Evolutionary conservation across 1,140 invertebrate species (phyloP).

Genomic region (Anagrus nilaparvatae): DNA sequence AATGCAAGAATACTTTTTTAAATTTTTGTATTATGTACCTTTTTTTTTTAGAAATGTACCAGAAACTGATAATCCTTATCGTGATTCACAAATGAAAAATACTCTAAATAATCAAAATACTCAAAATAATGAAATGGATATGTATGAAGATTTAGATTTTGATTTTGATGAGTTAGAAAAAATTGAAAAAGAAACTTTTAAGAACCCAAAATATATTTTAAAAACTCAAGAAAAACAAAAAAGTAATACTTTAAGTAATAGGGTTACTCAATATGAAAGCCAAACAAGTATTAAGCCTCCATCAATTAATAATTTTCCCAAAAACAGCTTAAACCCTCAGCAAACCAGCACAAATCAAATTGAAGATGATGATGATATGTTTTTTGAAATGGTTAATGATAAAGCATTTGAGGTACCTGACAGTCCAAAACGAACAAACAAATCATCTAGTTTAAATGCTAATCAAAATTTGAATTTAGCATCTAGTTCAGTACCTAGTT

Average conservation of each 20-base stretch:
- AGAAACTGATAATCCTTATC: constrained; percentile 41
- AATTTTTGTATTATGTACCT: constrained; percentile 10
- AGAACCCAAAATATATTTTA: not conserved
- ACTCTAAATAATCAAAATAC: constrained; percentile 8
- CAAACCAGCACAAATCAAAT: not conserved
- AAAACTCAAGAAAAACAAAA: not conserved
- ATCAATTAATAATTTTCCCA: not conserved
- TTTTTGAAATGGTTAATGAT: constrained; percentile 19
- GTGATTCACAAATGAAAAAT: too few species aligned
- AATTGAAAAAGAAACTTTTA: constrained; percentile 15
- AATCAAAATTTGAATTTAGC: not conserved
- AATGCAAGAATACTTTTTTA: not conserved
- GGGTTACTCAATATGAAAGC: not conserved
- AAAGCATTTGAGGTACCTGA: constrained; percentile 1
- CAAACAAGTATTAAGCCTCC: not conserved
- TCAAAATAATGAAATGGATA: constrained; percentile 2
- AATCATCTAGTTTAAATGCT: too few species aligned
- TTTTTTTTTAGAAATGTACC: constrained; percentile 29
- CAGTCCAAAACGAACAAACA: too few species aligned
- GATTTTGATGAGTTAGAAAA: constrained; percentile 23
- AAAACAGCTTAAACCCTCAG: not conserved
- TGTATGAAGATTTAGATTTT: constrained; percentile 27
- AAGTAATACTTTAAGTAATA: not conserved
- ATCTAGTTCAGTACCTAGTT: not conserved
- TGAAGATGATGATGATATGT: constrained; percentile 17